Evolutionary conservation across 2,797 vertebrate genomes (phyloP).

Genomic region (Chromobotia macracanthus): DNA sequence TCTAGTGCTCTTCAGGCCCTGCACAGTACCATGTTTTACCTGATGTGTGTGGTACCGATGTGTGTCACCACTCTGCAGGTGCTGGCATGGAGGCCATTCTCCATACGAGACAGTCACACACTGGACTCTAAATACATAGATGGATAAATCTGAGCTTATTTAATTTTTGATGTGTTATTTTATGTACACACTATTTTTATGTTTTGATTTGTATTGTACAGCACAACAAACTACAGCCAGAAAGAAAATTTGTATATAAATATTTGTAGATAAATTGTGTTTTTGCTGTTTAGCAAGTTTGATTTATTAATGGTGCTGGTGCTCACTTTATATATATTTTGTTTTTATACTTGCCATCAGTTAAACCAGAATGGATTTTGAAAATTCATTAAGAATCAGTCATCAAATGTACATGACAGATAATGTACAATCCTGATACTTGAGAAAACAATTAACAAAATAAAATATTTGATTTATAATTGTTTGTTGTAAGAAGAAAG

Average conservation of each 20-base stretch:
- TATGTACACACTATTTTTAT: not conserved
- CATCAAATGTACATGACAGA: too few species aligned
- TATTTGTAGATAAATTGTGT: not conserved
- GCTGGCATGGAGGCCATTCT: constrained; percentile 85
- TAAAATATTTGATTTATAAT: too few species aligned
- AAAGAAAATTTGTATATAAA: not conserved
- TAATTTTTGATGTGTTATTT: not conserved
- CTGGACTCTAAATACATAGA: constrained; percentile 74
- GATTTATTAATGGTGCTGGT: not conserved
- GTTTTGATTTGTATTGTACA: too few species aligned
- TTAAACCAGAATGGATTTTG: not conserved
- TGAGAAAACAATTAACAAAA: too few species aligned
- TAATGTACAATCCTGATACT: too few species aligned
- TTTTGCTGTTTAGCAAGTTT: not conserved
- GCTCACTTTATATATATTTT: not conserved
- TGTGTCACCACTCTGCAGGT: constrained; percentile 78
- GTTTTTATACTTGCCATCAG: not conserved
- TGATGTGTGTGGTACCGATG: constrained; percentile 86
- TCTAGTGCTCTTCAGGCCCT: constrained; percentile 78
- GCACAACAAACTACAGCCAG: not conserved
- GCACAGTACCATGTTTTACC: constrained; percentile 83
- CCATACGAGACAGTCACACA: constrained; percentile 83
- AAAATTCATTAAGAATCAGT: not conserved
- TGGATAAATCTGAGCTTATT: constrained; percentile 52
- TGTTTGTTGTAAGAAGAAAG: too few species aligned